Evolutionary conservation across 2,113 vertebrate species (phyloP).

Genomic region (Typhlomys cinereus): DNA sequence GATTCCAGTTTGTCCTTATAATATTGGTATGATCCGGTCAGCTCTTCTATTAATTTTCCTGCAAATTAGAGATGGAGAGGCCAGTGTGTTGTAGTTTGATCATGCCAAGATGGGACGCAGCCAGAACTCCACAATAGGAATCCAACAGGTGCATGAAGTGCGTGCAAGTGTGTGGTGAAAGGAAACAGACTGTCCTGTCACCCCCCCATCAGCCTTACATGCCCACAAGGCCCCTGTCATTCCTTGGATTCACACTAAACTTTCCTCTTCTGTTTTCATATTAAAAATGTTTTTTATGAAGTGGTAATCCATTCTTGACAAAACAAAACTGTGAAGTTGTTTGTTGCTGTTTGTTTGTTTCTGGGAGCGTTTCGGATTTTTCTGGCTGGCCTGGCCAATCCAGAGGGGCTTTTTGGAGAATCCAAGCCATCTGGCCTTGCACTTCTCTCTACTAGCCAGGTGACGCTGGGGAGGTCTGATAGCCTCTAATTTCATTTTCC

Average conservation of each 20-base stretch:
- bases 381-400: neutral
- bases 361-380: constrained; percentile 20
- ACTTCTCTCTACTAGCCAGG: neutral
- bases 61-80: constrained; percentile 20
- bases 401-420: neutral
- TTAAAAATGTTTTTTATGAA: constrained; percentile 6
- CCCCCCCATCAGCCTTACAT: neutral
- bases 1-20: constrained; percentile 38
- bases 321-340: constrained; percentile 1
- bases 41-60: constrained; percentile 11
- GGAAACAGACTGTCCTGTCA: neutral
- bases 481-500: neutral
- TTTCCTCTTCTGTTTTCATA: neutral
- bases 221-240: neutral
- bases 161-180: neutral
- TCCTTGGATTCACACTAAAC: neutral
- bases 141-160: neutral
- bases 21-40: constrained; percentile 27
- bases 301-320: constrained; percentile 32
- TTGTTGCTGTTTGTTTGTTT: constrained; percentile 5
- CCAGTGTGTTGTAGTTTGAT: neutral
- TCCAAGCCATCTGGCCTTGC: neutral
- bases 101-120: neutral
- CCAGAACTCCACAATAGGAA: neutral
- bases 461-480: neutral